Percentiles rank a stretch among this genome's conserved stretches.
These are phyloP conservation scores for Orussus abietinus DNA, from an alignment of 1,140 invertebrate species.

Conservation along the genomic window DNA sequence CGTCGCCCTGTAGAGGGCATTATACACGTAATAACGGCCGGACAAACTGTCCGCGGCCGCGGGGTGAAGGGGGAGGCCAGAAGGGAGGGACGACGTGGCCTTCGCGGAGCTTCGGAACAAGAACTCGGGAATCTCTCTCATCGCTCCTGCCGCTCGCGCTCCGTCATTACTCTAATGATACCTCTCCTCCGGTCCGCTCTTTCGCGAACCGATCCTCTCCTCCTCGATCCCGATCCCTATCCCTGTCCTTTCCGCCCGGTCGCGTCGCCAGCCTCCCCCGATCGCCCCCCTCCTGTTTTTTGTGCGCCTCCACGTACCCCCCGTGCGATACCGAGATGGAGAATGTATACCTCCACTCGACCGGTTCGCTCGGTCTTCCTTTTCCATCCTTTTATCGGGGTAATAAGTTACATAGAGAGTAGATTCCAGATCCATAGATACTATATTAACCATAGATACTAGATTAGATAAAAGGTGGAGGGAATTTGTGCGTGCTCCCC, in stretches of 20 bases:
- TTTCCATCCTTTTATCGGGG: no score
- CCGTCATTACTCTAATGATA: conserved; percentile 43
- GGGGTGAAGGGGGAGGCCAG: conserved; percentile 8
- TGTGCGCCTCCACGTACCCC: no score
- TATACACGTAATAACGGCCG: conserved; percentile 34
- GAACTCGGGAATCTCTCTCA: conserved; percentile 20
- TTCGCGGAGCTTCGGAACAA: conserved; percentile 8
- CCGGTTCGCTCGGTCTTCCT: no score
- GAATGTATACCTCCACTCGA: no score
- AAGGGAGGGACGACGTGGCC: neutral
- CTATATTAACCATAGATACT: no score
- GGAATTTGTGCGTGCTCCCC: no score
- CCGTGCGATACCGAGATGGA: no score
- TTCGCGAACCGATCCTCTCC: conserved; percentile 18
- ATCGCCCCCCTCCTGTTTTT: no score
- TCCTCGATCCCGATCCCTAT: conserved; percentile 5
- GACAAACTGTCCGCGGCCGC: conserved; percentile 24
- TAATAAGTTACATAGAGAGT: no score
- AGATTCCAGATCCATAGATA: no score
- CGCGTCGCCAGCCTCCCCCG: no score
- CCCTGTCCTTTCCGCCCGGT: conserved; percentile 8
- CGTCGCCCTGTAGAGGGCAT: conserved; percentile 19
- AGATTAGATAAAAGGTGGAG: no score
- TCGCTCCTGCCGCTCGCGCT: conserved; percentile 16
- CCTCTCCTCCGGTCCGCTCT: conserved; percentile 25